phyloP scores from a whole-genome alignment of 2,888 invertebrate species.

The Agrenia bidenticulata region DNA sequence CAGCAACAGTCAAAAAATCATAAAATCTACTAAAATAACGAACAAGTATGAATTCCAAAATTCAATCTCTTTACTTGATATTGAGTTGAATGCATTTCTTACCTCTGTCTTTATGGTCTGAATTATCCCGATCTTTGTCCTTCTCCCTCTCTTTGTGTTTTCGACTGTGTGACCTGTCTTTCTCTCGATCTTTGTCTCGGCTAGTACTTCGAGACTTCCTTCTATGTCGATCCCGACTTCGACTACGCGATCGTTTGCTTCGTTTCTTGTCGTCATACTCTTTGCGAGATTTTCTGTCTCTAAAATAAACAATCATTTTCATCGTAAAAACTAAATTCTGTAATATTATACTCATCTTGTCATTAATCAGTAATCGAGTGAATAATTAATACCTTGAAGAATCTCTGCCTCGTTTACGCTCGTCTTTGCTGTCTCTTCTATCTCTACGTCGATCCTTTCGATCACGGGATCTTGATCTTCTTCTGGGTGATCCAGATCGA shows the following conservation, averaged over 20 bases:
- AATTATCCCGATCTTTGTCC: constrained; percentile 22
- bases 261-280: constrained; percentile 36
- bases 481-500: constrained; percentile 8
- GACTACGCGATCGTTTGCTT: constrained; percentile 35
- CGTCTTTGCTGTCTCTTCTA: constrained; percentile 18
- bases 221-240: constrained; percentile 34
- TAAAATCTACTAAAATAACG: too few species aligned
- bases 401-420: constrained; percentile 15
- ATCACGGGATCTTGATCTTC: constrained; percentile 19
- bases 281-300: constrained; percentile 20
- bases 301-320: neutral
- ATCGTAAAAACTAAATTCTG: constrained; percentile 9
- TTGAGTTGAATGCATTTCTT: too few species aligned
- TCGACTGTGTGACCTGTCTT: constrained; percentile 26
- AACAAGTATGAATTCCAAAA: too few species aligned
- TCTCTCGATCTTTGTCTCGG: constrained; percentile 37
- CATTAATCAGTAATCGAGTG: too few species aligned
- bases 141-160: constrained; percentile 7
- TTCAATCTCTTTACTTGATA: constrained; percentile 6
- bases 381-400: constrained; percentile 11
- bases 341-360: too few species aligned
- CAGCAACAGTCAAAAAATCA: too few species aligned
- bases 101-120: neutral
- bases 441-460: constrained; percentile 26
- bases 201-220: constrained; percentile 21